Evolutionary conservation across 1,140 invertebrate genomes (phyloP).

Genomic region (Drosophila dunni): DNA sequence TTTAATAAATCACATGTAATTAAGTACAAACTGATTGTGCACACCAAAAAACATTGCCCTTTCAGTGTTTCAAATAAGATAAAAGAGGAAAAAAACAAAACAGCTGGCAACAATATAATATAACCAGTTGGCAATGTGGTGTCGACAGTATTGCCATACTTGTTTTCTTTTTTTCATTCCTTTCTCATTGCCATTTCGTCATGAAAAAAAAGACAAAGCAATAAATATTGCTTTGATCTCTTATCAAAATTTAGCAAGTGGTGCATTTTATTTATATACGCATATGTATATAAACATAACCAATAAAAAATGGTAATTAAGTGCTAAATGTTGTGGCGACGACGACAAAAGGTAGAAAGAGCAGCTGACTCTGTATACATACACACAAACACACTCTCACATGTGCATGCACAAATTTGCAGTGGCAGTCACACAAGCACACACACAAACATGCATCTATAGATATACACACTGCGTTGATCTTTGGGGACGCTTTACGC

Average conservation of each 20-base stretch:
- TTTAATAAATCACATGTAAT: constrained; percentile 2
- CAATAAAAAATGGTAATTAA: constrained; percentile 35
- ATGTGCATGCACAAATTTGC: constrained; percentile 10
- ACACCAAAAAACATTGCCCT: constrained; percentile 13
- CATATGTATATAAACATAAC: constrained; percentile 4
- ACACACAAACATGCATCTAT: constrained; percentile 3
- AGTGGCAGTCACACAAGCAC: constrained; percentile 17
- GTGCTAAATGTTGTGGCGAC: constrained; percentile 22
- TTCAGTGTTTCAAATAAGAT: neutral
- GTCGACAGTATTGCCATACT: constrained; percentile 38
- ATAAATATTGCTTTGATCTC: constrained; percentile 29
- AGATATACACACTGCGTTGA: constrained; percentile 7
- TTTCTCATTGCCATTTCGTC: constrained; percentile 7
- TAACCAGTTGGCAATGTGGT: constrained; percentile 14
- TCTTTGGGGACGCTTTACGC: constrained; percentile 29
- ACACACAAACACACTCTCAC: constrained; percentile 29
- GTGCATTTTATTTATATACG: constrained; percentile 11
- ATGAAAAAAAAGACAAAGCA: constrained; percentile 19
- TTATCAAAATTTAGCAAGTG: constrained; percentile 50
- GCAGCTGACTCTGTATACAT: constrained; percentile 20
- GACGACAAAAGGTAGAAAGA: constrained; percentile 8
- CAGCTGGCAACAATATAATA: constrained; percentile 31
- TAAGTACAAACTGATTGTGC: constrained; percentile 1
- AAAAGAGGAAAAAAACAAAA: constrained; percentile 6
- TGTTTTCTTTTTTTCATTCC: constrained; percentile 15